These are phyloP conservation scores for Cotesia congregata DNA, from an alignment of 2,888 invertebrate species.

Conservation along the genomic window DNA sequence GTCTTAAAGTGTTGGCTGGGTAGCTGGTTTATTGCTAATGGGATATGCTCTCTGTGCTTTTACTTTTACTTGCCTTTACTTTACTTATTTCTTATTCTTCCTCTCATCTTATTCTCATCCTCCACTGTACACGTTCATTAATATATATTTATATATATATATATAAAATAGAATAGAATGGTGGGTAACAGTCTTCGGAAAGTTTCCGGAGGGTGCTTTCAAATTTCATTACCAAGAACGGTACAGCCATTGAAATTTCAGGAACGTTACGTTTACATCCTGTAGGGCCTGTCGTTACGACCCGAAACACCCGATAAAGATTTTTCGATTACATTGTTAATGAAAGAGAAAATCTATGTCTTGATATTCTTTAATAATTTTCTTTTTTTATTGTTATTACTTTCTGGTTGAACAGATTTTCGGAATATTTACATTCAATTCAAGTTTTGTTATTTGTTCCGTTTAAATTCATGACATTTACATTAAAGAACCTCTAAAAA, in stretches of 20 bases:
- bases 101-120: constrained; percentile 2
- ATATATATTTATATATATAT: not conserved
- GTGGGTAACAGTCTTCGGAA: constrained; percentile 35
- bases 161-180: not conserved
- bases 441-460: too few species aligned
- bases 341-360: constrained; percentile 26
- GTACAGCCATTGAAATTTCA: constrained; percentile 60
- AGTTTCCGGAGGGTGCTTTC: constrained; percentile 58
- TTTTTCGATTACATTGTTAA: constrained; percentile 50
- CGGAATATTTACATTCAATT: too few species aligned
- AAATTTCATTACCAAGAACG: constrained; percentile 62
- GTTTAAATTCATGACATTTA: too few species aligned
- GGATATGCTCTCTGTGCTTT: constrained; percentile 55
- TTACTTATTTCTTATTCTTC: not conserved
- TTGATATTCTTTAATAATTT: not conserved
- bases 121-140: not conserved
- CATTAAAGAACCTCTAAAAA: too few species aligned
- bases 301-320: constrained; percentile 47
- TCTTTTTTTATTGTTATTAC: not conserved
- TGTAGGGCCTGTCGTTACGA: constrained; percentile 43
- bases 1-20: constrained; percentile 36
- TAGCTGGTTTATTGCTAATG: constrained; percentile 64
- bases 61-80: constrained; percentile 15
- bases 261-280: constrained; percentile 49
- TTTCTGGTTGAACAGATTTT: too few species aligned